phyloP scores from a whole-genome alignment of 2,888 invertebrate species.

The Limnephilus rhombicus region DNA sequence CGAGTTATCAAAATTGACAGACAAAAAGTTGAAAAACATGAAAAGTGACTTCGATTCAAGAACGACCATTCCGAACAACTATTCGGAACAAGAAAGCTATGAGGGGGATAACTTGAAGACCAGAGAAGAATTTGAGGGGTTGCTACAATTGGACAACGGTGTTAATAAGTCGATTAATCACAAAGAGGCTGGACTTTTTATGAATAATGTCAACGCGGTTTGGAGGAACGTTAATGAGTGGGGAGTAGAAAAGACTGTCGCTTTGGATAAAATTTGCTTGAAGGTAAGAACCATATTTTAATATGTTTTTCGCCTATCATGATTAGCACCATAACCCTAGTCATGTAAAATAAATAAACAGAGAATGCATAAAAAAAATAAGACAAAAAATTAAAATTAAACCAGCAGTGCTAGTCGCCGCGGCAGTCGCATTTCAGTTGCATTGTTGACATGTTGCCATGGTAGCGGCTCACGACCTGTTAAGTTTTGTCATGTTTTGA shows the following conservation, averaged over 20 bases:
- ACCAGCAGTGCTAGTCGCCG: too few species aligned
- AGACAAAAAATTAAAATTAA: too few species aligned
- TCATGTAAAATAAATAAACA: too few species aligned
- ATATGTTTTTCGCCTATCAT: too few species aligned
- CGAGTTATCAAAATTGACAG: slow-evolving; percentile 69
- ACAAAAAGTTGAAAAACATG: slow-evolving; percentile 2
- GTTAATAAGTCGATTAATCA: not conserved
- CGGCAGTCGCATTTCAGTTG: too few species aligned
- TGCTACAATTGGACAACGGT: not conserved
- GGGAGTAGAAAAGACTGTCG: slow-evolving; percentile 66
- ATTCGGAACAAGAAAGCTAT: not conserved
- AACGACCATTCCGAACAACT: too few species aligned
- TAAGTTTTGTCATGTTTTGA: too few species aligned
- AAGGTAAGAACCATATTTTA: slow-evolving; percentile 69
- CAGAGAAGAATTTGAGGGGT: not conserved
- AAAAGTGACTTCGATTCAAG: not conserved
- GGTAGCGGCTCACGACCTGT: too few species aligned
- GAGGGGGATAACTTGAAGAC: slow-evolving; percentile 65
- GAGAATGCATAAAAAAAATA: too few species aligned
- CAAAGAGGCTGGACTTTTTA: slow-evolving; percentile 25
- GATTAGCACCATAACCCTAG: too few species aligned
- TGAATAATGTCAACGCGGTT: slow-evolving; percentile 47
- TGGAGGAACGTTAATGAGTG: slow-evolving; percentile 43
- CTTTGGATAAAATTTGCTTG: slow-evolving; percentile 75
- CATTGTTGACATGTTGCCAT: too few species aligned